phyloP scores from a whole-genome alignment of 2,888 invertebrate genomes.

The Pristionchus japonicus region DNA sequence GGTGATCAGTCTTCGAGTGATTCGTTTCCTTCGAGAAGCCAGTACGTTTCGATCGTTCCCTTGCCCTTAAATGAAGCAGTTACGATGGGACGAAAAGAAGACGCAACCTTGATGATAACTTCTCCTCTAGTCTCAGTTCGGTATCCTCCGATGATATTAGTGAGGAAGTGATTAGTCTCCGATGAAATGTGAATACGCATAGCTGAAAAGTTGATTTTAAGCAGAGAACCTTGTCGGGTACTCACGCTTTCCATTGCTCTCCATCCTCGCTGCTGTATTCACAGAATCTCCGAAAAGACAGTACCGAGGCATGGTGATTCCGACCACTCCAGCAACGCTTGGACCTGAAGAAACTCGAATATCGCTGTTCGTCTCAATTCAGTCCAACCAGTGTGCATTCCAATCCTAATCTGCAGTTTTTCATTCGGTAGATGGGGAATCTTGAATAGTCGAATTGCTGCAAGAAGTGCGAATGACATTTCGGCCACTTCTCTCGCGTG shows the following conservation, averaged over 20 bases:
- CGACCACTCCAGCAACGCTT: slow-evolving; percentile 63
- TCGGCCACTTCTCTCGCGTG: slow-evolving; percentile 52
- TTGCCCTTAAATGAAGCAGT: too few relatives aligned
- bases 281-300: slow-evolving; percentile 72
- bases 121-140: slow-evolving; percentile 67
- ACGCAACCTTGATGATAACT: slow-evolving; percentile 69
- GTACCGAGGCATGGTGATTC: slow-evolving; percentile 65
- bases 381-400: slow-evolving; percentile 50
- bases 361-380: too few relatives aligned
- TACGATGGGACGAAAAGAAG: too few relatives aligned
- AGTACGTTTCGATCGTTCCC: slow-evolving; percentile 62
- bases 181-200: slow-evolving; percentile 68
- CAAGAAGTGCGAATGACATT: neutral
- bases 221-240: too few relatives aligned
- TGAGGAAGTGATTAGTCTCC: slow-evolving; percentile 62
- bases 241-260: slow-evolving; percentile 67
- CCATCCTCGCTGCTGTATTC: slow-evolving; percentile 71
- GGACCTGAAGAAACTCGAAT: slow-evolving; percentile 55
- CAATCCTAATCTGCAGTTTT: slow-evolving; percentile 52
- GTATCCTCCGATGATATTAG: slow-evolving; percentile 65
- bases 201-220: slow-evolving; percentile 49
- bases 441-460: slow-evolving; percentile 47
- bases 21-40: slow-evolving; percentile 56
- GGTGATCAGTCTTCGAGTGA: neutral
- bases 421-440: slow-evolving; percentile 60